phyloP scores from a whole-genome alignment of 2,113 vertebrate species.

The Amblyornis subalaris region DNA sequence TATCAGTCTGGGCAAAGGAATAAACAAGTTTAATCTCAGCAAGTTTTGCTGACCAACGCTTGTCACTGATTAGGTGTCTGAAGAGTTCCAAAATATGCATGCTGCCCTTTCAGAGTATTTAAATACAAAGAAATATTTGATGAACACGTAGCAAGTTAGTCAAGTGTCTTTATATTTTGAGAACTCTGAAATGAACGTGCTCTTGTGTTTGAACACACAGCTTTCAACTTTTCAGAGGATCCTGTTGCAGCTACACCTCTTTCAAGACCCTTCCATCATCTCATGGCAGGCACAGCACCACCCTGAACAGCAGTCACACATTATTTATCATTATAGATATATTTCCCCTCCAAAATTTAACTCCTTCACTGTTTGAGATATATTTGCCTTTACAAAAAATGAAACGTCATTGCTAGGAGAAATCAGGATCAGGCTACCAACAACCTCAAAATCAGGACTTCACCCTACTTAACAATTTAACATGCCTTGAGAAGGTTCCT shows the following conservation, averaged over 20 bases:
- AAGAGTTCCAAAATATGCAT: not conserved
- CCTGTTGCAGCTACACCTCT: not conserved
- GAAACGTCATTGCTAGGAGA: not conserved
- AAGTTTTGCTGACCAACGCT: not conserved
- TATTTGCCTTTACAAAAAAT: not conserved
- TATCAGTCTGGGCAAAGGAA: not conserved
- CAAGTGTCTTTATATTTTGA: not conserved
- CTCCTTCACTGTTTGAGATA: not conserved
- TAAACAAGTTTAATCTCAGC: not conserved
- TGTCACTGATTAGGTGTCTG: not conserved
- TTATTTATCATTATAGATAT: not conserved
- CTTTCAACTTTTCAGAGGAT: not conserved
- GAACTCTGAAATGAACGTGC: rapidly evolving
- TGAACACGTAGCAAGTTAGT: not conserved
- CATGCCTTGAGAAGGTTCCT: not conserved
- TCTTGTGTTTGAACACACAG: not conserved
- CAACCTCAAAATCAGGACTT: not conserved
- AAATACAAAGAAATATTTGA: not conserved
- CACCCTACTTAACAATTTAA: not conserved
- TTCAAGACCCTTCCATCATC: not conserved
- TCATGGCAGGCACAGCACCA: not conserved
- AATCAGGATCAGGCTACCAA: not conserved
- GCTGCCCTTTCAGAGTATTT: not conserved
- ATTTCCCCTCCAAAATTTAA: rapidly evolving
- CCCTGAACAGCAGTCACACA: not conserved